Percentiles rank a stretch among this genome's conserved stretches.
phyloP scores from a whole-genome alignment of 2,797 vertebrate genomes.

The Phataginus tetradactyla region DNA sequence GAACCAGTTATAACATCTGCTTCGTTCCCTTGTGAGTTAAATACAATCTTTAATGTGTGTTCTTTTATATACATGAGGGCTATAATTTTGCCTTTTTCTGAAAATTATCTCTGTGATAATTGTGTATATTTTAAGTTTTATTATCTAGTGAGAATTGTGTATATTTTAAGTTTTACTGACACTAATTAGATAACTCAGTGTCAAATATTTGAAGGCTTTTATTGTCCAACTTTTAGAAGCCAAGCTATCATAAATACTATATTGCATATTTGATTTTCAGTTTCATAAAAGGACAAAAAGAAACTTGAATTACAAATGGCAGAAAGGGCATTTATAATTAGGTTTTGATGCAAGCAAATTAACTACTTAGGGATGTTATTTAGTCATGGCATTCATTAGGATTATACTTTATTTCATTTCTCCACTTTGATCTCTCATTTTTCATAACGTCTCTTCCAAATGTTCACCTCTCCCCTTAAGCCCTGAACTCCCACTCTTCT shows the following conservation, averaged over 20 bases:
- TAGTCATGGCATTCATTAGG: neutral
- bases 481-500: neutral
- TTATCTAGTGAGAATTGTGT: neutral
- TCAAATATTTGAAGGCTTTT: conserved; percentile 35
- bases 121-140: conserved; percentile 36
- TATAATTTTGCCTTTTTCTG: conserved; percentile 5
- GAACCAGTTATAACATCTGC: neutral
- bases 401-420: neutral
- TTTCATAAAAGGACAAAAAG: neutral
- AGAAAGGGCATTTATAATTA: conserved; percentile 5
- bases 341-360: neutral
- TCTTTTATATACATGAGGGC: neutral
- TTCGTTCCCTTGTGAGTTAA: neutral
- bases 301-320: neutral
- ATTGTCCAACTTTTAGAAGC: conserved; percentile 1
- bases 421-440: neutral
- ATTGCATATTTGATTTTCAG: neutral
- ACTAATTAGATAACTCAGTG: conserved; percentile 33
- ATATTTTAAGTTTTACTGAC: conserved; percentile 38
- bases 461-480: rapidly evolving
- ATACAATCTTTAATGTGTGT: conserved; percentile 9
- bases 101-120: conserved; percentile 37
- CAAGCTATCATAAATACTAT: neutral
- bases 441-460: neutral
- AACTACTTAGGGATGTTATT: neutral